phyloP scores from a whole-genome alignment of 92 coral and sea anemone species.

The Chrysogorgia sp. region DNA sequence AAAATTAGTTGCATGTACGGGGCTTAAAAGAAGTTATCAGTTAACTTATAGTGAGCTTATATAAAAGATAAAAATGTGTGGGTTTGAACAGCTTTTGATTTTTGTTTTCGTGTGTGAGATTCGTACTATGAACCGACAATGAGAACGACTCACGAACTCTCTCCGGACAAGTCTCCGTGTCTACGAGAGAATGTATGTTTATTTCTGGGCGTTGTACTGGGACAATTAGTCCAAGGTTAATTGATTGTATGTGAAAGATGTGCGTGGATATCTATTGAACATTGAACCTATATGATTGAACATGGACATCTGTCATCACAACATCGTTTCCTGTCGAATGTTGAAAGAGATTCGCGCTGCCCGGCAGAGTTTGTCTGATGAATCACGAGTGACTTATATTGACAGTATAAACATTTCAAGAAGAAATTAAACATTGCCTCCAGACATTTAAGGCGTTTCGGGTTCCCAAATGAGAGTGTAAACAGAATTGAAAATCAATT shows the following conservation, averaged over 20 bases:
- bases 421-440: not conserved
- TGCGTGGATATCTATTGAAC: not conserved
- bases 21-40: too few relatives aligned
- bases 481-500: not conserved
- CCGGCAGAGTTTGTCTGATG: not conserved
- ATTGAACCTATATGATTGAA: conserved; percentile 10
- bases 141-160: too few relatives aligned
- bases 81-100: too few relatives aligned
- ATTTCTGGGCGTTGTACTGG: conserved; percentile 1
- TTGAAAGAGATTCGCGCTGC: not conserved
- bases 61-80: too few relatives aligned
- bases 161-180: too few relatives aligned
- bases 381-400: not conserved
- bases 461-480: not conserved
- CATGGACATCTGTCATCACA: conserved; percentile 35
- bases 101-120: too few relatives aligned
- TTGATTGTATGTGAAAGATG: conserved; percentile 21
- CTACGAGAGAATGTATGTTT: too few relatives aligned
- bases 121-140: too few relatives aligned
- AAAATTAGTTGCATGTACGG: too few relatives aligned
- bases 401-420: not conserved
- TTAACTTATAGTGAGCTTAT: too few relatives aligned
- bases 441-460: not conserved
- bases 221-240: conserved; percentile 28
- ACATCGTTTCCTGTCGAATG: conserved; percentile 33